Base-by-base conservation (phyloP, 2,888 invertebrate species). In the Heterodera filipjevi region DNA sequence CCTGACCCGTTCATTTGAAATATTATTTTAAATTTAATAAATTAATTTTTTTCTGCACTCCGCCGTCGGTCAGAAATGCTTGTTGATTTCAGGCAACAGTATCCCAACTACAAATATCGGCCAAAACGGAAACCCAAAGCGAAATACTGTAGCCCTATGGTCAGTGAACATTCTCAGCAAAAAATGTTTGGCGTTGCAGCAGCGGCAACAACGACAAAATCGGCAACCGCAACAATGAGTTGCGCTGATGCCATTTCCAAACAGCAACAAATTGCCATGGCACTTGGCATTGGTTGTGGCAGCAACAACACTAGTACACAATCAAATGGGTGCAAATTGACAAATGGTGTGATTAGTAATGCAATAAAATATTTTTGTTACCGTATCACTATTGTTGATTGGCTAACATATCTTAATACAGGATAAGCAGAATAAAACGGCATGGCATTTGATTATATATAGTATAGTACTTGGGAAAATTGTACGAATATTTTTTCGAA, bases 81-180 rank as follows among this genome's bases (percentile, higher is more conserved):
- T 39, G 2, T 39, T n/a, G 16, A 30, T 3, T 64, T 44, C 30
- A 75, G 75, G 66, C 75, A 75, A 53, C 66, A 98, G 89, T 96
- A 99, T 90, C 98, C 98, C 0, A 98, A 98, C 90, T 99, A 99
- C 92, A 98, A 98, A 91, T 99, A 99, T 92, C 92, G 92, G 95
- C 1, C 92, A 94, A 82, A 89, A 2, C 79, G 89, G 27, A 86
- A 86, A 79, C 89, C 89, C 39, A 87, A 88, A 81, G 33, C 71
- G 35, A n/a, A 59, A 16, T 19, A 49, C 16, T 19, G 19, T 22
- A 59, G 27, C 12, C n/a, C n/a, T n/a, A n/a, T n/a, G n/a, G n/a
- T n/a, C n/a, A n/a, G n/a, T n/a, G n/a, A n/a, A n/a, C n/a, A n/a
- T n/a, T n/a, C n/a, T n/a, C n/a, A 39, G 39, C 39, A 10, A 39